phyloP scores from a whole-genome alignment of 2,888 invertebrate genomes.

The Drosophila kokeensis region DNA sequence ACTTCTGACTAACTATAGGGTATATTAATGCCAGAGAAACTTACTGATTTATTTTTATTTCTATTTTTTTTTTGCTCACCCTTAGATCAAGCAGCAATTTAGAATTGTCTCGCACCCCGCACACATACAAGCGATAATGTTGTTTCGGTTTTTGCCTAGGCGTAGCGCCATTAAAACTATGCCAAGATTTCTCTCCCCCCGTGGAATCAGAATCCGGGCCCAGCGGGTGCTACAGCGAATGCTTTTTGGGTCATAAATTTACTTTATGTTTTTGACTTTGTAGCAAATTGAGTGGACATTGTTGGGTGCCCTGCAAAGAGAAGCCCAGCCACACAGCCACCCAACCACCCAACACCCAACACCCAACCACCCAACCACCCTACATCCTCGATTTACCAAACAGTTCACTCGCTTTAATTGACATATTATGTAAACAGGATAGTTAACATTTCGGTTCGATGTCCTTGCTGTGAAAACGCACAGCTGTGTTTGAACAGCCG shows the following conservation, averaged over 20 bases:
- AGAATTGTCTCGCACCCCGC: constrained; percentile 25
- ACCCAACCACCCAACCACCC: neutral
- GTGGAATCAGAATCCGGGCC: constrained; percentile 5
- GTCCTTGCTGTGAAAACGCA: constrained; percentile 34
- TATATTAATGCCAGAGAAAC: neutral
- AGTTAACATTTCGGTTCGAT: constrained; percentile 69
- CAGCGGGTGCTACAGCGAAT: constrained; percentile 48
- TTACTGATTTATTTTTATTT: neutral
- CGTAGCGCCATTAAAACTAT: constrained; percentile 65
- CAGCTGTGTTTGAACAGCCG: constrained; percentile 74
- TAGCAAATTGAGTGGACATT: constrained; percentile 52
- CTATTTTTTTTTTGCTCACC: constrained; percentile 15
- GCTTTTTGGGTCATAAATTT: constrained; percentile 51
- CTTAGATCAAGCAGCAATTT: constrained; percentile 32
- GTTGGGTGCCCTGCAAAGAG: constrained; percentile 6
- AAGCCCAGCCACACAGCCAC: neutral
- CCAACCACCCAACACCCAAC: neutral
- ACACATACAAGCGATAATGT: constrained; percentile 34
- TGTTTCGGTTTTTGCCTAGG: constrained; percentile 47
- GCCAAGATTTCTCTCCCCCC: constrained; percentile 30
- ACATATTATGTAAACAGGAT: constrained; percentile 82
- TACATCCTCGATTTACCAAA: constrained; percentile 8
- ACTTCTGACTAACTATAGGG: constrained; percentile 5
- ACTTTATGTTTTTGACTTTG: constrained; percentile 49
- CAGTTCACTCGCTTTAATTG: constrained; percentile 65